Evolutionary conservation across 2,888 invertebrate species (phyloP).

Genomic region (Leptodirus hochenwartii): DNA sequence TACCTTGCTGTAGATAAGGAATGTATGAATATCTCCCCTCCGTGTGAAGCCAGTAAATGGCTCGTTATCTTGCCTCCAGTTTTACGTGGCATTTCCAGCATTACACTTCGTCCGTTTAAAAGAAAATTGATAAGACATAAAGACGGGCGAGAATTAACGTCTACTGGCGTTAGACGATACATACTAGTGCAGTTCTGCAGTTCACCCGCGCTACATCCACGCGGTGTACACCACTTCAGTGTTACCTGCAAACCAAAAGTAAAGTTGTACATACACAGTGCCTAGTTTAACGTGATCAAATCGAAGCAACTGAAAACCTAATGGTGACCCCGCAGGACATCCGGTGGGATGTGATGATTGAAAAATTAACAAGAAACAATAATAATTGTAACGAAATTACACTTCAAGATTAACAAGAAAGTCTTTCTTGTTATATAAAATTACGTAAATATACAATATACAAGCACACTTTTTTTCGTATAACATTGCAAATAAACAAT

Average conservation of each 20-base stretch:
- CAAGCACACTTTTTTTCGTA: too few relatives aligned
- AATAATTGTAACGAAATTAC: too few relatives aligned
- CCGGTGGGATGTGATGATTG: too few relatives aligned
- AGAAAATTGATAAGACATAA: slow-evolving; percentile 95
- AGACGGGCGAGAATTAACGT: slow-evolving; percentile 91
- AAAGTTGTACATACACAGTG: background rate
- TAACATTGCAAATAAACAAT: too few relatives aligned
- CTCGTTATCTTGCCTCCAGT: slow-evolving; percentile 76
- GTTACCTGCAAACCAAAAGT: slow-evolving; percentile 44
- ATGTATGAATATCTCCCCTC: slow-evolving; percentile 91
- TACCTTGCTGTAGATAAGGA: slow-evolving; percentile 58
- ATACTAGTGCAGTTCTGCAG: slow-evolving; percentile 69
- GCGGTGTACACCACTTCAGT: slow-evolving; percentile 92
- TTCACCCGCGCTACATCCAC: slow-evolving; percentile 66
- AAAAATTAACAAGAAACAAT: too few relatives aligned
- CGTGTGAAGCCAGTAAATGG: slow-evolving; percentile 84
- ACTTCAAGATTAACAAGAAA: too few relatives aligned
- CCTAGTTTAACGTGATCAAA: too few relatives aligned
- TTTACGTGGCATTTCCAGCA: slow-evolving; percentile 78
- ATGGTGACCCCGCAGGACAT: too few relatives aligned
- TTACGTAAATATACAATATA: too few relatives aligned
- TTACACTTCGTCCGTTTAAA: slow-evolving; percentile 82
- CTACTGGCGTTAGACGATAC: slow-evolving; percentile 85
- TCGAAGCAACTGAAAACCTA: background rate
- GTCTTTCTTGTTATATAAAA: too few relatives aligned